A percentile compares a stretch with the other conserved stretches of the same genome.
These are phyloP conservation scores for Parelbella ahira DNA, from an alignment of 2,888 invertebrate species.

Conservation along the genomic window DNA sequence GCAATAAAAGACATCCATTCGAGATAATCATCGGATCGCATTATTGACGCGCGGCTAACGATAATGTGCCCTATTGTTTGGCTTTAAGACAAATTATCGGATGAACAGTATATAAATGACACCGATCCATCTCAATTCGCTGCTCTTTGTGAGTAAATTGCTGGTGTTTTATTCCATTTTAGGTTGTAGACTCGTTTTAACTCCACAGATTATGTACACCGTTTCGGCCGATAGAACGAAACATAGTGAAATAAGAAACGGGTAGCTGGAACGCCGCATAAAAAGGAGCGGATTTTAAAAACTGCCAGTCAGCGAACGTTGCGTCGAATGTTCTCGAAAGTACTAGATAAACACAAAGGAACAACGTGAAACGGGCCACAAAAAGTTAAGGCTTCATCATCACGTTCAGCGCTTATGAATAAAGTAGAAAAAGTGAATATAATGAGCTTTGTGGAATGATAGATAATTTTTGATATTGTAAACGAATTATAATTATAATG, in stretches of 20 bases:
- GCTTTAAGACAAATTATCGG: conserved; percentile 21
- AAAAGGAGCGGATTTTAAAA: no score
- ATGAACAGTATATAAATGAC: conserved; percentile 20
- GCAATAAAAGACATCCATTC: conserved; percentile 13
- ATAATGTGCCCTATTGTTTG: conserved; percentile 22
- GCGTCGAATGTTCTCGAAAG: no score
- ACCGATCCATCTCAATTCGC: conserved; percentile 29
- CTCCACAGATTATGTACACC: conserved; percentile 11
- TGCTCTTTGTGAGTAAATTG: conserved; percentile 29
- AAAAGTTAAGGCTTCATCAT: no score
- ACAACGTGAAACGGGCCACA: no score
- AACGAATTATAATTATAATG: no score
- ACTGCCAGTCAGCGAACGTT: no score
- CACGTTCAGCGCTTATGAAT: no score
- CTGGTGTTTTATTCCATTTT: conserved; percentile 23
- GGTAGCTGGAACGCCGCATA: no score
- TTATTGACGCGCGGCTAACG: conserved; percentile 12
- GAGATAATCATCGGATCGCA: conserved; percentile 15
- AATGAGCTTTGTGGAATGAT: no score
- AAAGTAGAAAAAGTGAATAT: no score
- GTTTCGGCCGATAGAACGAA: not conserved
- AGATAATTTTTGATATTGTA: no score
- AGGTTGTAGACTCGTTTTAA: conserved; percentile 15
- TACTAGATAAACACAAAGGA: no score
- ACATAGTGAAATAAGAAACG: conserved; percentile 3